A percentile compares a stretch with the other conserved stretches of the same genome.
These are phyloP conservation scores for Alentia gelatinosa DNA, from an alignment of 2,888 invertebrate species.

Conservation along the genomic window DNA sequence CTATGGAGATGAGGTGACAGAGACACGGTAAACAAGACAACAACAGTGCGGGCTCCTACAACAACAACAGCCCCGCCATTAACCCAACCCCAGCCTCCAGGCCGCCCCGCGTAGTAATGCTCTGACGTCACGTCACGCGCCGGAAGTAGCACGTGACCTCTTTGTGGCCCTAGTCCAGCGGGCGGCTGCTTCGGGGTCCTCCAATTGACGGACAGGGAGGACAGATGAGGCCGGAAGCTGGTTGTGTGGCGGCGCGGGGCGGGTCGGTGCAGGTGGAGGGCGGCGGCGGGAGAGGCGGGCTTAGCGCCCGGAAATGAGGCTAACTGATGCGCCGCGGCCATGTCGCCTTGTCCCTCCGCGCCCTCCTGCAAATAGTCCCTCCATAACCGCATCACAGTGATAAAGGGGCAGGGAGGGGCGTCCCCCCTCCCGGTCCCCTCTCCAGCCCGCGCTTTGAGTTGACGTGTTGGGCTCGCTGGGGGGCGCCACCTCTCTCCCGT, in stretches of 20 bases:
- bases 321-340: conserved; percentile 33
- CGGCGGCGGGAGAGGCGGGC: neutral
- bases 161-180: neutral
- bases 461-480: neutral
- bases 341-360: conserved; percentile 17
- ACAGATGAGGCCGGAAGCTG: conserved; percentile 32
- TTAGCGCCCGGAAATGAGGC: conserved; percentile 31
- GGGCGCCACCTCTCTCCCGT: neutral
- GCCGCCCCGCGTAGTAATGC: neutral
- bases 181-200: conserved; percentile 28
- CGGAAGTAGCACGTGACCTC: conserved; percentile 45
- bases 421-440: too few relatives aligned
- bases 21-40: too few relatives aligned
- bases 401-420: neutral
- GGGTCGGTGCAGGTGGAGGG: neutral
- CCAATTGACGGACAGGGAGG: conserved; percentile 45
- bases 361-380: neutral
- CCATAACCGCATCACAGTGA: neutral
- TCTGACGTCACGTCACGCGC: conserved; percentile 30
- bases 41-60: too few relatives aligned
- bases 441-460: neutral
- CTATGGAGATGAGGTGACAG: too few relatives aligned
- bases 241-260: neutral
- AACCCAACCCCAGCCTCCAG: neutral
- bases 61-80: neutral